Conservation (phyloP, 92 coral and sea anemone genomes). For the Galaxea fascicularis region DNA sequence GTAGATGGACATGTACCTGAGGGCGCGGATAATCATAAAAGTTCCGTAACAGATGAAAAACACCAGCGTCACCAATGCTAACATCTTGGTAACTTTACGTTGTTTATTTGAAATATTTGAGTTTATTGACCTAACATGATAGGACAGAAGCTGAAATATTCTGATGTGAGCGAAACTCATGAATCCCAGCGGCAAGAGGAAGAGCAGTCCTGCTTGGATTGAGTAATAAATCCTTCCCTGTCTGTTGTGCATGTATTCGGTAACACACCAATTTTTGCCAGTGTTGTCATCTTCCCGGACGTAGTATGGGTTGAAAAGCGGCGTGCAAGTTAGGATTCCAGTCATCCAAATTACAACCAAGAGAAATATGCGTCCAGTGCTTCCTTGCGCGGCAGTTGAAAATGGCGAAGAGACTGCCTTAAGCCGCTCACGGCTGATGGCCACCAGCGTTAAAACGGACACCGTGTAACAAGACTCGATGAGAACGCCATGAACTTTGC, state of each 20-base stretch:
- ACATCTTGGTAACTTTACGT: constrained; percentile 79
- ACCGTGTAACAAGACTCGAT: constrained; percentile 84
- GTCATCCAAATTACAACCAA: constrained; percentile 71
- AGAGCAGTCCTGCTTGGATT: constrained; percentile 76
- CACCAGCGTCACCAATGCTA: too few species aligned
- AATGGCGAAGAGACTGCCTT: too few species aligned
- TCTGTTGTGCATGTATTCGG: constrained; percentile 74
- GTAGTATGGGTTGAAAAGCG: constrained; percentile 83
- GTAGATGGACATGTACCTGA: constrained; percentile 73
- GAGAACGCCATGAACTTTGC: constrained; percentile 79
- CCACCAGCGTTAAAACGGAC: too few species aligned
- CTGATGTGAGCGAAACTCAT: constrained; percentile 86
- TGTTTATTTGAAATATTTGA: constrained; percentile 36
- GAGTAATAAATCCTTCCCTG: constrained; percentile 85
- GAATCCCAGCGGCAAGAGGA: constrained; percentile 68
- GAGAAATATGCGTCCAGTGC: constrained; percentile 43
- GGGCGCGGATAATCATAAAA: constrained; percentile 67
- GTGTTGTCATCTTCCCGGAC: constrained; percentile 39
- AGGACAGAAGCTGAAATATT: too few species aligned
- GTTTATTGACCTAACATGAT: constrained; percentile 50
- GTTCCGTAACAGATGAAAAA: constrained; percentile 80
- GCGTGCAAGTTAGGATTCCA: constrained; percentile 64
- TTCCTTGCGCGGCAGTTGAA: constrained; percentile 65
- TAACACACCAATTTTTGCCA: constrained; percentile 66
- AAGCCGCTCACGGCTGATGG: too few species aligned